These are phyloP conservation scores for Cerastoderma edule DNA, from an alignment of 2,888 invertebrate genomes.

Conservation along the genomic window DNA sequence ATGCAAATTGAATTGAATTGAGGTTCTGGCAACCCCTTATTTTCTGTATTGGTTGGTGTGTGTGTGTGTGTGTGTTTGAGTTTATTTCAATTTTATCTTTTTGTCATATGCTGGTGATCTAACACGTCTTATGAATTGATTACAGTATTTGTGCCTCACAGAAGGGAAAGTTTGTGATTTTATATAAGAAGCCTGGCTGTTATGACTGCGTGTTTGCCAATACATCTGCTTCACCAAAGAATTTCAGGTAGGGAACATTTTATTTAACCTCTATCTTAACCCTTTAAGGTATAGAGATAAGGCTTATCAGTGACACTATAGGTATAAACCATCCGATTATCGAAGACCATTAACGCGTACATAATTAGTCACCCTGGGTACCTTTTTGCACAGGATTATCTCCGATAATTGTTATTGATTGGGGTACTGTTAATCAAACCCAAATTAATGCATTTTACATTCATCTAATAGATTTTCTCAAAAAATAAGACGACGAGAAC, in stretches of 20 bases:
- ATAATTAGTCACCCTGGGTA: neutral
- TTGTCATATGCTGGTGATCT: neutral
- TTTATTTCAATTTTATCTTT: neutral
- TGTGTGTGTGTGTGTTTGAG: neutral
- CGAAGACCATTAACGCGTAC: neutral
- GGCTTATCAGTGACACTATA: neutral
- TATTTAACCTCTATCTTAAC: neutral
- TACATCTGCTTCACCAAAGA: conserved; percentile 49
- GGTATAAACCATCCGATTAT: neutral
- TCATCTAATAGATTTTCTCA: too few species aligned
- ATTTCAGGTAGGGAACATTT: conserved; percentile 62
- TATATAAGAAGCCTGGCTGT: conserved; percentile 71
- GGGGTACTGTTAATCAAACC: too few species aligned
- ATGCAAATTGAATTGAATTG: neutral
- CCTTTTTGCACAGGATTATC: too few species aligned
- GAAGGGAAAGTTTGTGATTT: conserved; percentile 64
- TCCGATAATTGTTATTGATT: too few species aligned
- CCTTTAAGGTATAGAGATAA: neutral
- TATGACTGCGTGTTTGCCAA: conserved; percentile 72
- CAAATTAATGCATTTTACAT: too few species aligned
- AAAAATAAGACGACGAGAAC: too few species aligned
- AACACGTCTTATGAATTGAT: conserved; percentile 18
- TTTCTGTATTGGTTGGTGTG: neutral
- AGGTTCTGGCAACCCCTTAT: neutral
- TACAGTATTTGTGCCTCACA: conserved; percentile 61